Conservation (phyloP, 2,888 invertebrate genomes). For the Amphimallon solstitiale region DNA sequence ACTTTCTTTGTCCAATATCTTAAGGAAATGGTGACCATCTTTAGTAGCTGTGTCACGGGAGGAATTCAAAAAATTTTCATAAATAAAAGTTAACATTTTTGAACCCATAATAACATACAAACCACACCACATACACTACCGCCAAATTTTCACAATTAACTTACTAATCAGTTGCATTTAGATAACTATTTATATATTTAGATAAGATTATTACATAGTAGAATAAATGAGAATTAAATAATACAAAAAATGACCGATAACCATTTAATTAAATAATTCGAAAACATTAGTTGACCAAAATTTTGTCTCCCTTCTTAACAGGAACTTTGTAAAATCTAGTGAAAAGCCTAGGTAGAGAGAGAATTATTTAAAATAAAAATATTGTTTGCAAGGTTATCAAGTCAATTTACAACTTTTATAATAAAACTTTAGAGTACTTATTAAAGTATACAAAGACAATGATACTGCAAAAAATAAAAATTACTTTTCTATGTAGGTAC, state of each 20-base stretch:
- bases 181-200: conserved; percentile 8
- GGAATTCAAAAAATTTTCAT: conserved; percentile 8
- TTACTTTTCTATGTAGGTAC: too few species aligned
- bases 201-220: conserved; percentile 23
- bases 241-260: not conserved
- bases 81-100: conserved; percentile 6
- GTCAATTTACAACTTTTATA: too few species aligned
- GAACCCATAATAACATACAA: conserved; percentile 11
- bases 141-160: not conserved
- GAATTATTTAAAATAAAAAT: too few species aligned
- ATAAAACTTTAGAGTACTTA: too few species aligned
- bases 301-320: too few species aligned
- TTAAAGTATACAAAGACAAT: too few species aligned
- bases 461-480: too few species aligned
- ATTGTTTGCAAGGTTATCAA: too few species aligned
- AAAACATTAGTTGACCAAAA: not conserved
- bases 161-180: conserved; percentile 19
- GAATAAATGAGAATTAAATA: not conserved
- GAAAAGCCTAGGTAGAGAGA: too few species aligned
- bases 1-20: conserved; percentile 78
- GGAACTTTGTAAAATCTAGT: too few species aligned
- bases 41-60: conserved; percentile 62
- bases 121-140: not conserved
- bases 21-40: conserved; percentile 83
- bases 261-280: conserved; percentile 2